Evolutionary conservation across 2,797 vertebrate genomes (phyloP), one percentile per base, ranked within the genome.

Genomic region (Sebastes trivittatus): DNA sequence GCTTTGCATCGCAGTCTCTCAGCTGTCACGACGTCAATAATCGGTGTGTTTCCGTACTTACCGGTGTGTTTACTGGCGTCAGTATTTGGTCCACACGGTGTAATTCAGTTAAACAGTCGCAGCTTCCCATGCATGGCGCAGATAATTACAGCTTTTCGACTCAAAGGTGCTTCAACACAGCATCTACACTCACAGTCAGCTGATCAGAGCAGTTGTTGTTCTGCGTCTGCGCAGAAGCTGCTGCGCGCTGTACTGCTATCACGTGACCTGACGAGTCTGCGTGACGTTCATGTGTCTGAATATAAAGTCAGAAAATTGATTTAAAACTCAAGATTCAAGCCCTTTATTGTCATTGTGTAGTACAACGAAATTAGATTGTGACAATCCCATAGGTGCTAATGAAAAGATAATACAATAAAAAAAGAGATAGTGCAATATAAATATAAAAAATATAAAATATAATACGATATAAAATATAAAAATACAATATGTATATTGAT

Each of bases 121-220:
- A 86, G 66, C 49, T 85, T 81, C 22, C 72, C 60, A 77, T 68
- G 72, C 92, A 93, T 92, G 62, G 71, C 85, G 64, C 38, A 67
- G 22, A 88, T 76, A 85, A 72, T 34, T 49, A 61, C 72, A 49
- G 84, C 58, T 78, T 89, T 90, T 85, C 34, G 78, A 68, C 69
- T 82, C 82, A 75, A 80, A 82, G 88, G 75, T 88, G 86, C 87
- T 88, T 90, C 90, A 83, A 63, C 73, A 85, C 25, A 90, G 69
- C 90, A 89, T 93, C 90, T 93, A 16, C 90, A 88, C 70, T 90
- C 88, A 89, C 38, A 84, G 94, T 96, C 95, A 96, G 95, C 94
- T 96, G 95, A 96, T 83, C 92, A 30, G 25, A 60, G 20, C 42
- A 77, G 46, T 4, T 18, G 16, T n/a, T 52, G 58, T 52, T n/a